phyloP scores from a whole-genome alignment of 2,888 invertebrate genomes.

The Ormyrus thymus region DNA sequence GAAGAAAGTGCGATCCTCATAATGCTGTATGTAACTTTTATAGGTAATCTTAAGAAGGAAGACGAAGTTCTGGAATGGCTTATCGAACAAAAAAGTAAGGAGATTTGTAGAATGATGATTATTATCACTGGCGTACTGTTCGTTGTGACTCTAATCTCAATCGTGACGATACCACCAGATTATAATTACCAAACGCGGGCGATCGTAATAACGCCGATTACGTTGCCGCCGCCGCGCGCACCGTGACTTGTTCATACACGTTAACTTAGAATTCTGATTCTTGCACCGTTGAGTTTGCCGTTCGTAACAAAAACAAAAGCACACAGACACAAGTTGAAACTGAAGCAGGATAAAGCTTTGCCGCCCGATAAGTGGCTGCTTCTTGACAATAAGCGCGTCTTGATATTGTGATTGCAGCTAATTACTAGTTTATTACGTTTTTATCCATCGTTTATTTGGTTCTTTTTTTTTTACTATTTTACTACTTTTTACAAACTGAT shows the following conservation, averaged over 20 bases:
- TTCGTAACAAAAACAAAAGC: conserved; percentile 5
- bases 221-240: conserved; percentile 68
- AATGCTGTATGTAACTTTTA: conserved; percentile 72
- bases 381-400: conserved; percentile 19
- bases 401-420: conserved; percentile 16
- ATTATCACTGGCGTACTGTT: conserved; percentile 75
- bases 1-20: conserved; percentile 42
- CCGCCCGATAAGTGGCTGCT: conserved; percentile 36
- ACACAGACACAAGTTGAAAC: background rate
- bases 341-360: conserved; percentile 23
- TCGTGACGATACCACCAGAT: conserved; percentile 73
- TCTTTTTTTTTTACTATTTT: background rate
- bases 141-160: conserved; percentile 74
- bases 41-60: conserved; percentile 96
- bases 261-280: conserved; percentile 1
- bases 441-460: background rate
- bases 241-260: conserved; percentile 57
- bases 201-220: conserved; percentile 70
- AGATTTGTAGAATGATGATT: conserved; percentile 75
- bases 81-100: conserved; percentile 97
- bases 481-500: conserved; percentile 5
- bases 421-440: conserved; percentile 14
- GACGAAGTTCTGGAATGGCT: conserved; percentile 97
- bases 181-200: conserved; percentile 70
- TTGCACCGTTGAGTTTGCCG: background rate